Evolutionary conservation across 1,140 invertebrate species (phyloP).

Genomic region (Marisa cornuarietis): DNA sequence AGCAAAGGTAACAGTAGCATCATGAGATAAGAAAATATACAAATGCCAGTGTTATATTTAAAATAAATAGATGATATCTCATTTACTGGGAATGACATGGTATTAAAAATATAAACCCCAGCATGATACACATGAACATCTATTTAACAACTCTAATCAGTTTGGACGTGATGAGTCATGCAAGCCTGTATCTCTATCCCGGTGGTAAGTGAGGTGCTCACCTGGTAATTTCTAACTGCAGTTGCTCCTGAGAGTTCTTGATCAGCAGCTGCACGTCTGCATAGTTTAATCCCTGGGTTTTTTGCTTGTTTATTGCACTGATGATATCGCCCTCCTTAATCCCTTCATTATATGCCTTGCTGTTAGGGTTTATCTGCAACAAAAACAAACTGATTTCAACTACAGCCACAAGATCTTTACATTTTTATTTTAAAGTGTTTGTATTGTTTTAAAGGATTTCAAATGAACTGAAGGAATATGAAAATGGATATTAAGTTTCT

Average conservation of each 20-base stretch:
- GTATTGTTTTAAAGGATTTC: not conserved
- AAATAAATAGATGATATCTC: no score
- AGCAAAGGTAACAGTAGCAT: no score
- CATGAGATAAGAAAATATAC: no score
- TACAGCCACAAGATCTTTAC: not conserved
- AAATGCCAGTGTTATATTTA: no score
- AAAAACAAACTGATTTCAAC: conserved; percentile 20
- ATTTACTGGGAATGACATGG: no score
- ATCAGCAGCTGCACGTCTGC: conserved; percentile 59
- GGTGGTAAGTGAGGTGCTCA: conserved; percentile 23
- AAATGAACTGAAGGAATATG: not conserved
- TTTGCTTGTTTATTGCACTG: conserved; percentile 55
- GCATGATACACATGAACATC: no score
- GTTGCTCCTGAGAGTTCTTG: conserved; percentile 51
- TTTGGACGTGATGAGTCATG: no score
- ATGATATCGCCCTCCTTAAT: conserved; percentile 58
- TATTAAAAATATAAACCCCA: no score
- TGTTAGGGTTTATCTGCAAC: conserved; percentile 64
- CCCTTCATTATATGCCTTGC: conserved; percentile 62
- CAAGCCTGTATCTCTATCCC: no score
- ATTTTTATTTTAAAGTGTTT: not conserved
- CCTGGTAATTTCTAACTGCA: conserved; percentile 55
- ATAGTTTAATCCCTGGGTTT: conserved; percentile 54
- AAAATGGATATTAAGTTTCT: not conserved
- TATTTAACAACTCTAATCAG: no score